phyloP scores from a whole-genome alignment of 2,888 invertebrate genomes.

The Branchipolynoe longqiensis region DNA sequence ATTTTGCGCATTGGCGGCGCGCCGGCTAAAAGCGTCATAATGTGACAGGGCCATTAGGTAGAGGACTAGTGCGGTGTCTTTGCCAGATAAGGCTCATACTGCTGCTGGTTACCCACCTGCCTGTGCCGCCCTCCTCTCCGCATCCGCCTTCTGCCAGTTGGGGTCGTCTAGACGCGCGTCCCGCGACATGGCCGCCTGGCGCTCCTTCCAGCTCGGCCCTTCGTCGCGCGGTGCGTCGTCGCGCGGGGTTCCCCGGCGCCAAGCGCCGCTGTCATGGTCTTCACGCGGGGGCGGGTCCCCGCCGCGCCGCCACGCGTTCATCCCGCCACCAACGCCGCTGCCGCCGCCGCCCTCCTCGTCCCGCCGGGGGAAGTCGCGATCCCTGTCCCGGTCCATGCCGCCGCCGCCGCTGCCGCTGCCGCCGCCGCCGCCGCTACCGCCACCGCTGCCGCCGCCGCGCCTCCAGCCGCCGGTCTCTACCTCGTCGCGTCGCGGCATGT shows the following conservation, averaged over 20 bases:
- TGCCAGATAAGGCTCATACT: background rate
- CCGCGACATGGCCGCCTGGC: conserved; percentile 28
- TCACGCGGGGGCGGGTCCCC: no score
- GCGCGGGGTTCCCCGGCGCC: background rate
- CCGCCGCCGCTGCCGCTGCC: background rate
- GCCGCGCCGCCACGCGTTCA: no score
- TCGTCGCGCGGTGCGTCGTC: background rate
- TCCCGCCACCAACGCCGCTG: no score
- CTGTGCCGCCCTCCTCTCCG: background rate
- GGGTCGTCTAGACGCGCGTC: conserved; percentile 24
- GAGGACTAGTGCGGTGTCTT: background rate
- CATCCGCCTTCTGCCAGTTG: background rate
- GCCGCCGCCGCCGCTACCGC: background rate
- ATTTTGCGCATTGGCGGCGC: no score
- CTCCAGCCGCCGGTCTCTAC: conserved; percentile 23
- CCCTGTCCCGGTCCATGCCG: no score
- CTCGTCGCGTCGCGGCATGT: conserved; percentile 8
- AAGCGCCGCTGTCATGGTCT: no score
- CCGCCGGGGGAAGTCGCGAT: no score
- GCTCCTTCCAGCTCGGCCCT: conserved; percentile 41
- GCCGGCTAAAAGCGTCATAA: no score
- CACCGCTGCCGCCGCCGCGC: conserved; percentile 21
- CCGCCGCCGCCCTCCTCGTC: no score
- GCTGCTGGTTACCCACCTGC: background rate
- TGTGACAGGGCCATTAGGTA: no score